Conservation (phyloP, 2,113 vertebrate genomes). For the Dromiciops gliroides region DNA sequence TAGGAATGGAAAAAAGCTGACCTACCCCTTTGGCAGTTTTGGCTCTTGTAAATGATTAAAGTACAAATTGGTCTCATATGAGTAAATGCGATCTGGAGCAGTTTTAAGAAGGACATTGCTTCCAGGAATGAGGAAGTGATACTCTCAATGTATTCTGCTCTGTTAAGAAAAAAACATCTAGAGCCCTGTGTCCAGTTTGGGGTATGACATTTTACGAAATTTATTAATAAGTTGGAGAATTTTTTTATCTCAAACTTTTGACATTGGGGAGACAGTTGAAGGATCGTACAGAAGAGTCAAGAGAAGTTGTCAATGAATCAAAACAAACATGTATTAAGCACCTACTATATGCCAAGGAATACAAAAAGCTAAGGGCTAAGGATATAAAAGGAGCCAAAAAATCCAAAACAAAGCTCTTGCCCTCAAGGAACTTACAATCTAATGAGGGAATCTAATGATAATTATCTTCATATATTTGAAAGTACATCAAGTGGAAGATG, state of each 20-base stretch:
- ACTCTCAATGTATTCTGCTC: neutral
- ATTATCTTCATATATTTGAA: neutral
- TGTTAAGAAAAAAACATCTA: neutral
- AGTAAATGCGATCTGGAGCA: neutral
- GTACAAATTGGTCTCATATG: slow-evolving; percentile 2
- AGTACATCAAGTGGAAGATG: neutral
- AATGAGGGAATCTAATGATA: neutral
- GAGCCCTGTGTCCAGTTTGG: neutral
- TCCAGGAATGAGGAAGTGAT: neutral
- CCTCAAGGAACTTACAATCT: neutral
- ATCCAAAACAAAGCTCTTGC: too few relatives aligned
- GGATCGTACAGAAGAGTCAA: neutral
- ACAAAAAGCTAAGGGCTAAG: neutral
- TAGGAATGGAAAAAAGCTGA: neutral
- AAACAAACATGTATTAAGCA: neutral
- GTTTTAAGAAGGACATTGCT: neutral
- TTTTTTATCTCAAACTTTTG: neutral
- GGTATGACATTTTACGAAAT: neutral
- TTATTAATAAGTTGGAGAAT: neutral
- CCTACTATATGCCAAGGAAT: neutral
- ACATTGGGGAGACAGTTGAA: neutral
- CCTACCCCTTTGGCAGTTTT: neutral
- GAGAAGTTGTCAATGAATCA: neutral
- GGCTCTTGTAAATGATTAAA: neutral
- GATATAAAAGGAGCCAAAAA: neutral